Percentiles rank a stretch among this genome's conserved stretches.
phyloP scores from a whole-genome alignment of 2,113 vertebrate species.

The Orthonyx spaldingii region DNA sequence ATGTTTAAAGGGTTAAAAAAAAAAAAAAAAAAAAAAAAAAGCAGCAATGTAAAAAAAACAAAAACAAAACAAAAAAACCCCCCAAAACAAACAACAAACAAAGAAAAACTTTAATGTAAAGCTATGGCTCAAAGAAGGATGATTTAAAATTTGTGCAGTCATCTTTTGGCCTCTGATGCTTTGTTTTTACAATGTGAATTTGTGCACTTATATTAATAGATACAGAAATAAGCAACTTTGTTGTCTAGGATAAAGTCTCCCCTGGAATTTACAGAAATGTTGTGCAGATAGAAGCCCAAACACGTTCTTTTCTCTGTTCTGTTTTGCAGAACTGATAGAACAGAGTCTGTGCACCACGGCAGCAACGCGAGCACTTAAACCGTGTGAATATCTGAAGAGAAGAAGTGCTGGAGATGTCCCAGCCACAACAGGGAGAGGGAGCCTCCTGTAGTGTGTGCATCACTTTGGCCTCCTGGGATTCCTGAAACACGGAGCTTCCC shows the following conservation, averaged over 20 bases:
- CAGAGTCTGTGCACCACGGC: rapidly evolving
- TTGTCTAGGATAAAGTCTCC: not conserved
- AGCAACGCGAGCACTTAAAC: rapidly evolving
- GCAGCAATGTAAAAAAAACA: not conserved
- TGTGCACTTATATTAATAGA: not conserved
- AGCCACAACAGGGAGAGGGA: not conserved
- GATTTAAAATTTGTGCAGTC: not conserved
- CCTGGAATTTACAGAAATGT: not conserved
- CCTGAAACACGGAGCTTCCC: not conserved
- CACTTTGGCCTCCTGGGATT: not conserved
- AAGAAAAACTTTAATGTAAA: not conserved
- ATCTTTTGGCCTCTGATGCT: not conserved
- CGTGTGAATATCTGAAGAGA: not conserved
- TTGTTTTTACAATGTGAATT: not conserved
- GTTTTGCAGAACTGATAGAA: not conserved
- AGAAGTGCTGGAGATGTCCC: not conserved
- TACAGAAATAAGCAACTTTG: not conserved
- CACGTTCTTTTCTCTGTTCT: not conserved
- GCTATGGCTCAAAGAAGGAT: not conserved
- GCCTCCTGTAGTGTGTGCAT: not conserved
- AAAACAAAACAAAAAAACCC: not conserved
- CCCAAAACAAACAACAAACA: too few species aligned
- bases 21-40: too few species aligned
- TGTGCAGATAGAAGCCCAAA: not conserved
- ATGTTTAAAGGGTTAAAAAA: too few species aligned